Percentiles rank a stretch among this genome's conserved stretches.
phyloP scores from a whole-genome alignment of 1,140 invertebrate genomes.

The Orchesella cincta region DNA sequence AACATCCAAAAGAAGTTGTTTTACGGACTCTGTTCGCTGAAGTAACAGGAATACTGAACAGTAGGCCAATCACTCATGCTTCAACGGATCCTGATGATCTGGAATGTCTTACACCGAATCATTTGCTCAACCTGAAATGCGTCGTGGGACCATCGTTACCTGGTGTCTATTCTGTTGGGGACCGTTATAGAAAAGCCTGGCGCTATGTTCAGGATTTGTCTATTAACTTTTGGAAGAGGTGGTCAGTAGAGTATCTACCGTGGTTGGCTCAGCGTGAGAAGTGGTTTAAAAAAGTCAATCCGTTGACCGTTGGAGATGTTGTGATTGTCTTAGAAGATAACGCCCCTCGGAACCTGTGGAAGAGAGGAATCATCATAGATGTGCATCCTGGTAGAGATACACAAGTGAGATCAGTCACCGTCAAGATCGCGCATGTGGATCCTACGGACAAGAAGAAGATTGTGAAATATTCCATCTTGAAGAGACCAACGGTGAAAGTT shows the following conservation, averaged over 20 bases:
- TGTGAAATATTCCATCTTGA: too few relatives aligned
- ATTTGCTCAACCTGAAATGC: constrained; percentile 41
- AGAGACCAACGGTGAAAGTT: neutral
- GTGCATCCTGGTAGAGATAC: neutral
- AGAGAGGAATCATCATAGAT: neutral
- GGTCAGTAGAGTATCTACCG: constrained; percentile 38
- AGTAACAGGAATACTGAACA: constrained; percentile 50
- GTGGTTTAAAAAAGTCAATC: constrained; percentile 1
- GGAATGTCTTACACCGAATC: constrained; percentile 46
- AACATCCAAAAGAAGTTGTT: neutral
- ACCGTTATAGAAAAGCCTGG: neutral
- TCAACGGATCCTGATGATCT: constrained; percentile 41
- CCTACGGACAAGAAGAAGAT: neutral
- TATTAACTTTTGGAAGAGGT: constrained; percentile 40
- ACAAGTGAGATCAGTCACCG: neutral
- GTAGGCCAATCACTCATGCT: constrained; percentile 47
- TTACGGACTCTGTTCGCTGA: constrained; percentile 45
- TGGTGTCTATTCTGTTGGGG: neutral
- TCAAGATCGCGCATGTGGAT: neutral
- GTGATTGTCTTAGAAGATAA: constrained; percentile 14
- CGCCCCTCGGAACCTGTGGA: neutral
- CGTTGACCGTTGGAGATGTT: constrained; percentile 1
- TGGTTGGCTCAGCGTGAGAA: constrained; percentile 31
- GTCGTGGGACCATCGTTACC: neutral
- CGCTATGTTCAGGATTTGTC: constrained; percentile 8